phyloP scores from a whole-genome alignment of 2,888 invertebrate genomes.

The Phyllotreta cruciferae region DNA sequence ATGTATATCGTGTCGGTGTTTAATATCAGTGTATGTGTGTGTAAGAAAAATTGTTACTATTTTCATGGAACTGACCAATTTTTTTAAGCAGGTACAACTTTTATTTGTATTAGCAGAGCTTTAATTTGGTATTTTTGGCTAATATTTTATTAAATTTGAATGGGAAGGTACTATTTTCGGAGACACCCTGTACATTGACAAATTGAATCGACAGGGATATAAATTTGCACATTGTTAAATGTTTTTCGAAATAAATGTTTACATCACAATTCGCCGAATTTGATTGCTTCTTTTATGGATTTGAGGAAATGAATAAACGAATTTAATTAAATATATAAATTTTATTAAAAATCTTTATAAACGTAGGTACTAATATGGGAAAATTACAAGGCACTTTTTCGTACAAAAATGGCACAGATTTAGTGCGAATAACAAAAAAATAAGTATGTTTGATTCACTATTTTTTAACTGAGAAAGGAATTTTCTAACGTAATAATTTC shows the following conservation, averaged over 20 bases:
- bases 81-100: too few species aligned
- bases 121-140: too few species aligned
- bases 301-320: conserved; percentile 1
- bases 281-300: neutral
- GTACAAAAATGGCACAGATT: conserved; percentile 55
- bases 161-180: neutral
- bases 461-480: too few species aligned
- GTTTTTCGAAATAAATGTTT: conserved; percentile 12
- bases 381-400: conserved; percentile 53
- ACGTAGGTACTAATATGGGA: conserved; percentile 50
- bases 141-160: neutral
- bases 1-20: too few species aligned
- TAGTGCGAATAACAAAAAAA: conserved; percentile 52
- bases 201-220: neutral
- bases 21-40: too few species aligned
- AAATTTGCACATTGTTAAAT: conserved; percentile 11
- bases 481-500: too few species aligned
- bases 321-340: conserved; percentile 36
- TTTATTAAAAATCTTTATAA: conserved; percentile 56
- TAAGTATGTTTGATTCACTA: conserved; percentile 13
- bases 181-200: too few species aligned
- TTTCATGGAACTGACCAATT: too few species aligned
- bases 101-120: too few species aligned
- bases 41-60: too few species aligned
- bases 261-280: conserved; percentile 4